Percentiles rank a stretch among this genome's conserved stretches.
These are phyloP conservation scores for Mesocentrotus franciscanus DNA, from an alignment of 53 echinoderm and acorn worm genomes.

Conservation along the genomic window DNA sequence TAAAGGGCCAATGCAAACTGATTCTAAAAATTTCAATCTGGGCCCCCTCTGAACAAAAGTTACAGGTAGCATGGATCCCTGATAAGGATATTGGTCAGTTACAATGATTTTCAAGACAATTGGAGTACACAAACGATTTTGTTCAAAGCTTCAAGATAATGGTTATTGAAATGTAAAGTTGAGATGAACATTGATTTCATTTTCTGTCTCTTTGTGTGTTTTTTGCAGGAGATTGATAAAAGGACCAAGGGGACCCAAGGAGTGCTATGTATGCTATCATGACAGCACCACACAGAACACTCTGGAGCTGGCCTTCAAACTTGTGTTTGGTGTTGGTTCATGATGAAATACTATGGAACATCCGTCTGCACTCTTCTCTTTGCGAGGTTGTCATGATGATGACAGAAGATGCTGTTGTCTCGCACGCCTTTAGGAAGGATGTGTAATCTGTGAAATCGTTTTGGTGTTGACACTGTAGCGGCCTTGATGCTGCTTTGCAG, in stretches of 20 bases:
- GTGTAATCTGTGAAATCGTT: too few relatives aligned
- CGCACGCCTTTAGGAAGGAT: not conserved
- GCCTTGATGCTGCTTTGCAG: not conserved
- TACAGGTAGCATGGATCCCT: too few relatives aligned
- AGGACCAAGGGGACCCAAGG: slow-evolving; percentile 70
- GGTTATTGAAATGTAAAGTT: not conserved
- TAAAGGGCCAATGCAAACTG: too few relatives aligned
- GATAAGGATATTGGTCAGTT: too few relatives aligned
- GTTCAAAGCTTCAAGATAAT: not conserved
- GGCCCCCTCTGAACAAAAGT: too few relatives aligned
- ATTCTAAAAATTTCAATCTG: too few relatives aligned
- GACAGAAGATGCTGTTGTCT: not conserved
- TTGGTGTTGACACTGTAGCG: not conserved
- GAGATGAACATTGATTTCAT: not conserved
- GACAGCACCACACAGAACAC: slow-evolving; percentile 91
- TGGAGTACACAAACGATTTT: too few relatives aligned
- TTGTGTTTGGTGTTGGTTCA: slow-evolving; percentile 87
- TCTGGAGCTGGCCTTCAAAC: slow-evolving; percentile 93
- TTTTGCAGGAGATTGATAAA: slow-evolving; percentile 78
- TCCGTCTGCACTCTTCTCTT: not conserved
- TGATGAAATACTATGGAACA: slow-evolving; percentile 54
- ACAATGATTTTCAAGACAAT: too few relatives aligned
- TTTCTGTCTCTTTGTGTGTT: not conserved
- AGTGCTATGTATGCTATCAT: slow-evolving; percentile 95
- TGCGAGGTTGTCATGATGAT: not conserved